Conservation (phyloP, 1,140 invertebrate species). For the Rhagoletis pomonella region DNA sequence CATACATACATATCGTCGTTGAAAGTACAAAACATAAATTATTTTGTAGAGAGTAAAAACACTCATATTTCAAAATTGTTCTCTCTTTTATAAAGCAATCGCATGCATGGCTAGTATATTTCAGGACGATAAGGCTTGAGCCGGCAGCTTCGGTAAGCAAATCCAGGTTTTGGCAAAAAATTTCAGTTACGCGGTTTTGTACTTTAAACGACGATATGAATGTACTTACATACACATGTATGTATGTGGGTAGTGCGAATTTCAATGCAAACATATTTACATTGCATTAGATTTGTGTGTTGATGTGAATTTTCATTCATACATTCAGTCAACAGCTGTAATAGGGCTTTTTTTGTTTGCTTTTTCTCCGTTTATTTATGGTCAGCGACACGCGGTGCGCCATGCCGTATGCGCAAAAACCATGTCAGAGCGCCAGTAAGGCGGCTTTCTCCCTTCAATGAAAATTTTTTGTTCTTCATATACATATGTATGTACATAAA, state of each 20-base stretch:
- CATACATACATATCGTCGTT: too few relatives aligned
- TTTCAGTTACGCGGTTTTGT: too few relatives aligned
- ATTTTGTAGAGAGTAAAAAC: too few relatives aligned
- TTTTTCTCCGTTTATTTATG: constrained; percentile 29
- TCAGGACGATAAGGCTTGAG: too few relatives aligned
- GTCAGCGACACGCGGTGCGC: constrained; percentile 66
- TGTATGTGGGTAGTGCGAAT: background rate
- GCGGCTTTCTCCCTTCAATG: constrained; percentile 45
- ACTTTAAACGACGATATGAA: too few relatives aligned
- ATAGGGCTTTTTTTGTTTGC: background rate
- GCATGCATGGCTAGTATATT: too few relatives aligned
- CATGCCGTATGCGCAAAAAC: constrained; percentile 67
- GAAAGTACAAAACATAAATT: too few relatives aligned
- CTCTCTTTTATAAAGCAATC: too few relatives aligned
- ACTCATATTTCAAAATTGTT: too few relatives aligned
- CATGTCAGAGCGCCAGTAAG: constrained; percentile 55
- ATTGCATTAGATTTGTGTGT: background rate
- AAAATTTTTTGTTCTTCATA: background rate
- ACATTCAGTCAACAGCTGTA: constrained; percentile 54
- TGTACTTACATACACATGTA: background rate
- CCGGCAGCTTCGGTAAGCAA: too few relatives aligned
- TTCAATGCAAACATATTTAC: background rate
- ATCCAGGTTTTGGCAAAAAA: too few relatives aligned
- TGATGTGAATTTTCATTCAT: constrained; percentile 63
- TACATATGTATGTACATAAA: too few relatives aligned